phyloP scores from a whole-genome alignment of 2,888 invertebrate genomes.

The Leucoptera coffeella region DNA sequence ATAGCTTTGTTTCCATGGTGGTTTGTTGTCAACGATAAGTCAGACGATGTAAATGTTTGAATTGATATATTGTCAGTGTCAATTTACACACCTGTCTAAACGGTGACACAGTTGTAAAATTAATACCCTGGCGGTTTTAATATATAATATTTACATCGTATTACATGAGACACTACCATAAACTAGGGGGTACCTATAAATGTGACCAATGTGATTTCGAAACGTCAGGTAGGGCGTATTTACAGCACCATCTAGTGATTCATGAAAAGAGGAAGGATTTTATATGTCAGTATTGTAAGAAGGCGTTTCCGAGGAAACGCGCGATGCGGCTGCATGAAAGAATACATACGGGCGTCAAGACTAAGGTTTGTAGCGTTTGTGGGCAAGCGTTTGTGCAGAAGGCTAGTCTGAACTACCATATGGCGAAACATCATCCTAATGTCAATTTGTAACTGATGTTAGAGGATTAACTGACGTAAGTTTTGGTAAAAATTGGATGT shows the following conservation, averaged over 20 bases:
- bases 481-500: no score
- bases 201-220: constrained; percentile 2
- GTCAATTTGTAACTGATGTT: background rate
- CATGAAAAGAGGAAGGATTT: constrained; percentile 11
- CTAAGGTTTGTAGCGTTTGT: constrained; percentile 26
- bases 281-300: constrained; percentile 14
- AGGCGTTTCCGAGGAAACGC: constrained; percentile 10
- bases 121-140: no score
- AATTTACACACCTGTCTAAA: no score
- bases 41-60: no score
- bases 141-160: no score
- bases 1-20: no score
- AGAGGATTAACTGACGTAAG: no score
- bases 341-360: constrained; percentile 26
- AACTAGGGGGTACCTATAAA: constrained; percentile 2
- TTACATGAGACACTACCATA: no score
- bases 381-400: constrained; percentile 18
- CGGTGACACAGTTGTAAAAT: no score
- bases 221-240: background rate
- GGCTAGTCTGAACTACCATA: constrained; percentile 5
- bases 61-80: no score
- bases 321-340: constrained; percentile 9
- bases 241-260: constrained; percentile 7
- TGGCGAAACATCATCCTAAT: constrained; percentile 4
- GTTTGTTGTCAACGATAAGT: no score